These are phyloP conservation scores for Cydia splendana DNA, from an alignment of 1,140 invertebrate species.

Conservation along the genomic window DNA sequence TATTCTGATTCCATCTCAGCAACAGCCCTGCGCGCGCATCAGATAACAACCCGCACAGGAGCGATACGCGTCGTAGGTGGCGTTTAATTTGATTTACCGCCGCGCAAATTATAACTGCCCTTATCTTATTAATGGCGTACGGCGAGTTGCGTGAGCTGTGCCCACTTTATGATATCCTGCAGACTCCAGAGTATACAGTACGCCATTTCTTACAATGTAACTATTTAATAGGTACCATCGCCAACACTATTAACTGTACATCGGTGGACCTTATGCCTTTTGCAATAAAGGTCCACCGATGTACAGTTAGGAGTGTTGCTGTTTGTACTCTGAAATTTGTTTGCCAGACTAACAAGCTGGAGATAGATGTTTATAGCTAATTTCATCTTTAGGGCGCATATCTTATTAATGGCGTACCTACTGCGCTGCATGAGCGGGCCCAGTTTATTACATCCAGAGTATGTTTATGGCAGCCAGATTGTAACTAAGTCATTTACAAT, in stretches of 20 bases:
- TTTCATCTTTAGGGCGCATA: too few relatives aligned
- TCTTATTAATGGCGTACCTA: too few relatives aligned
- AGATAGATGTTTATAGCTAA: background rate
- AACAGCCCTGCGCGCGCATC: slow-evolving; percentile 19
- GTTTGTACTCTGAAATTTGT: too few relatives aligned
- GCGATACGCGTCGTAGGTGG: slow-evolving; percentile 32
- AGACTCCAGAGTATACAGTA: background rate
- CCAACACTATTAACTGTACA: too few relatives aligned
- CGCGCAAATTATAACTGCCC: slow-evolving; percentile 13
- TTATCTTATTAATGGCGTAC: slow-evolving; percentile 6
- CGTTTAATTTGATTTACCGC: slow-evolving; percentile 36
- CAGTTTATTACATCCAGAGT: too few relatives aligned
- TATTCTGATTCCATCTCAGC: background rate
- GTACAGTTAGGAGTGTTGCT: too few relatives aligned
- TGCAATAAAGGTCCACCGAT: too few relatives aligned
- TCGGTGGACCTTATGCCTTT: too few relatives aligned
- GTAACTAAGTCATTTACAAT: too few relatives aligned
- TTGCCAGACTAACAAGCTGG: background rate
- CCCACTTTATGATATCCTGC: background rate
- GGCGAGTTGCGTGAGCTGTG: background rate
- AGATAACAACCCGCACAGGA: slow-evolving; percentile 18
- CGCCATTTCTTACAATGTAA: background rate
- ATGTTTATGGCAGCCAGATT: too few relatives aligned
- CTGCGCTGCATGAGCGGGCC: too few relatives aligned
- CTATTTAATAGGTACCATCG: background rate